Evolutionary conservation across 2,797 vertebrate genomes (phyloP), one percentile per base, ranked within the genome.

Genomic region (Bradypodion pumilum): DNA sequence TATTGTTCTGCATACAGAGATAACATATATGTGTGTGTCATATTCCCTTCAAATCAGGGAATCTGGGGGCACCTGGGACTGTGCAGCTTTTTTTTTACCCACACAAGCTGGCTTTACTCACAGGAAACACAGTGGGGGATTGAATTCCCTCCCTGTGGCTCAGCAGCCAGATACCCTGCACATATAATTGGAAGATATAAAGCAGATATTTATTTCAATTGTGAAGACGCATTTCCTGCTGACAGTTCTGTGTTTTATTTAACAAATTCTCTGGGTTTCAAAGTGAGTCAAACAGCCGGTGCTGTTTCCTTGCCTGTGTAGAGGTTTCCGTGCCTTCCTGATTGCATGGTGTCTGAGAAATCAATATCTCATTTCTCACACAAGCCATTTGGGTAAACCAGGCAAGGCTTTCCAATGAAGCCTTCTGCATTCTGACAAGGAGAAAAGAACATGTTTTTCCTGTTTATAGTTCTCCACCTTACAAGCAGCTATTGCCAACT

Each of bases 321-420:
- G 85, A 74, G 87, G 85, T 85, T 96, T 90, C 94, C 91, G 91
- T 94, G 87, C 89, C 92, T 92, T 94, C 94, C 86, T 95, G 94
- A 95, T 93, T 42, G 60, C 90, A 90, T 52, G 83, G 89, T 88
- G 82, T 90, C 87, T 88, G 90, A 93, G 93, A 96, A 97, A 97
- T 97, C 96, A 78, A 97, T 97, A 96, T 88, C 94, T 96, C 88
- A 96, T 97, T 97, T 97, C 95, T 97, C 95, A 95, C 90, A 90
- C 91, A 95, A 92, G 86, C 89, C 93, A 94, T 92, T 95, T 88
- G 89, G 90, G 94, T 92, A 94, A 94, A 83, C 87, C 91, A 87
- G 89, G 88, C 83, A 93, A 91, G 74, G 83, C 83, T 90, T 93
- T 94, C 90, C 91, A 91, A 93, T 89, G 91, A 95, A 95, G 76